Conservation (phyloP, 2,113 vertebrate genomes). For the Microcebus tavaratra region DNA sequence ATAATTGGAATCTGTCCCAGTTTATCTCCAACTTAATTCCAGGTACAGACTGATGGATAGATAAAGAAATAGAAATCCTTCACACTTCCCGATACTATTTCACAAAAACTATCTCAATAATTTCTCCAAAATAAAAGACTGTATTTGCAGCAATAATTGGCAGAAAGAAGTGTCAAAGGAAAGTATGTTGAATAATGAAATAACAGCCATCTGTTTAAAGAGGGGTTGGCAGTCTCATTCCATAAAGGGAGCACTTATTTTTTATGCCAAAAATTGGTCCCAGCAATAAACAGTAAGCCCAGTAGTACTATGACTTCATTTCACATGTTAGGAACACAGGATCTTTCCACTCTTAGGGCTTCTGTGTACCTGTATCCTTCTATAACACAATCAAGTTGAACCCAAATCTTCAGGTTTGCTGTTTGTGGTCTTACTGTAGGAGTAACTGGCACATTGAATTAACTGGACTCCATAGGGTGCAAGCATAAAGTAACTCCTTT, state of each 20-base stretch:
- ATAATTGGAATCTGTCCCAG: background rate
- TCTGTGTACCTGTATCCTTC: background rate
- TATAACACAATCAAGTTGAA: background rate
- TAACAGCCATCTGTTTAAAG: slow-evolving; percentile 69
- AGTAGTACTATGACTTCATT: slow-evolving; percentile 16
- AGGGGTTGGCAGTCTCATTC: slow-evolving; percentile 40
- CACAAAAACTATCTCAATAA: slow-evolving; percentile 36
- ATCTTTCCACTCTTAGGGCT: background rate
- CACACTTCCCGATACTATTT: background rate
- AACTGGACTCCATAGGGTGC: background rate
- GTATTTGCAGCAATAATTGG: slow-evolving; percentile 57
- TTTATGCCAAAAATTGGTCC: slow-evolving; percentile 40
- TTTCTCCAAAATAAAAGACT: slow-evolving; percentile 52
- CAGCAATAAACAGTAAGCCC: background rate
- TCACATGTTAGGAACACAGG: background rate
- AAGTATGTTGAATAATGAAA: slow-evolving; percentile 69
- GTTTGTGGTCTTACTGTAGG: background rate
- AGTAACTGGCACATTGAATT: background rate
- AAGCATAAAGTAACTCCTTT: background rate
- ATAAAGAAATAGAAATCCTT: slow-evolving; percentile 33
- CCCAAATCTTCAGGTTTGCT: background rate
- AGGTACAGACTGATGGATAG: background rate
- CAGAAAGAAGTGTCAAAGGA: slow-evolving; percentile 63
- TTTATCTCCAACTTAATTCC: background rate
- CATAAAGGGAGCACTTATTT: slow-evolving; percentile 34